Percentiles rank a stretch among this genome's conserved stretches.
These are phyloP conservation scores for Miniopterus natalensis DNA, from an alignment of 2,113 vertebrate genomes.

Conservation along the genomic window DNA sequence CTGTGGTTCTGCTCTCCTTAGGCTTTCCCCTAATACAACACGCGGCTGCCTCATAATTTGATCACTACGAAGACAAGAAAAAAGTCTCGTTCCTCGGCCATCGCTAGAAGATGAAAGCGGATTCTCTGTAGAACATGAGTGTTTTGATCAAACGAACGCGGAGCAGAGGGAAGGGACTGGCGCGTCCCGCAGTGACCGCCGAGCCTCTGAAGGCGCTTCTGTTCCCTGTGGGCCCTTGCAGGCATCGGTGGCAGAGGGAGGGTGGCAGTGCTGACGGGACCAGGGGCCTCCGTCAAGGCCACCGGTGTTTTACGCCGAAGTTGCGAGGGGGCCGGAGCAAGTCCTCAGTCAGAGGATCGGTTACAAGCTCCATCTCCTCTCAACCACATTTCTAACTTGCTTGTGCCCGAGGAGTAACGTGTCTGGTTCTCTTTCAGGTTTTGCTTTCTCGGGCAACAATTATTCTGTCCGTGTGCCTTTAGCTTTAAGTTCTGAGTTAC, in stretches of 20 bases:
- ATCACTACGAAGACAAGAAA: not conserved
- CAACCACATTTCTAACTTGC: conserved; percentile 59
- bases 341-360: not conserved
- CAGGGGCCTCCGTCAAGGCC: too few relatives aligned
- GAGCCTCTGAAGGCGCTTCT: too few relatives aligned
- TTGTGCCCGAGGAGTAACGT: conserved; percentile 47
- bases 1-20: not conserved
- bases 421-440: conserved; percentile 39
- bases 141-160: conserved; percentile 5
- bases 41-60: not conserved
- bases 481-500: conserved; percentile 49
- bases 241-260: too few relatives aligned
- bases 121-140: not conserved
- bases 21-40: not conserved
- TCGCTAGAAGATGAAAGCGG: too few relatives aligned
- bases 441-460: not conserved
- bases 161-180: not conserved
- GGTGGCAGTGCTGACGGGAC: too few relatives aligned
- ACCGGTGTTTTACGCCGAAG: too few relatives aligned
- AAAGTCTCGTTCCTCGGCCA: not conserved
- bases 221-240: too few relatives aligned
- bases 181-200: too few relatives aligned
- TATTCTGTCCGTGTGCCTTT: conserved; percentile 24
- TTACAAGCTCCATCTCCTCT: not conserved
- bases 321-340: too few relatives aligned